Evolutionary conservation across 2,113 vertebrate genomes (phyloP), one percentile per base, ranked within the genome.

Genomic region (Tachycineta bicolor): DNA sequence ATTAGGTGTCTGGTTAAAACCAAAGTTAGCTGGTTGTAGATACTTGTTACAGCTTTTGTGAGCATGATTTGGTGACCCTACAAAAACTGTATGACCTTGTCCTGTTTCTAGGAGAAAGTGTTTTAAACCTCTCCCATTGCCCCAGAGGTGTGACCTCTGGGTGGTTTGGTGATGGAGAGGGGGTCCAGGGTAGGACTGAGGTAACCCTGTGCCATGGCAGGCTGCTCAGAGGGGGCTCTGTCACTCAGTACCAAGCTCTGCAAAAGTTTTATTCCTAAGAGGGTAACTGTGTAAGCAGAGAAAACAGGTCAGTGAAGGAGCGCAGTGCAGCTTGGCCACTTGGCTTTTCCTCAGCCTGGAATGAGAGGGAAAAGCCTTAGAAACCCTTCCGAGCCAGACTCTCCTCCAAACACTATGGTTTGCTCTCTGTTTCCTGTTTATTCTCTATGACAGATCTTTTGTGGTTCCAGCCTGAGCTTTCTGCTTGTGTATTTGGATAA

Each of bases 131-230:
- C 33, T 74, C 14, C 28, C 5, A 3, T 41, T 59, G 26, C 12
- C 28, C 37, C 11, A 3, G 33, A 50, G 46, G 2, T 14, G 41
- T 50, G 47, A 52, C 14, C n/a, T 16, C 25, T 63, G 71, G 20
- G 21, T 37, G 12, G 25, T 34, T 58, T 87, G 53, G 53, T 41
- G 73, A 29, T 56, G 59, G 39, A 6, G 1, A 1, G 71, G 33
- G 6, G 3, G 2, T 43, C 44, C 4, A 0, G 68, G 19, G 6
- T 29, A 19, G 22, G 16, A 14, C 56, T 82, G 82, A n/a, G 46
- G 4, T 62, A 47, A 70, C 50, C 11, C 12, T 49, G 24, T 0
- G 1, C 37, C 16, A 2, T 1, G 7, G 23, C 55, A 74, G 63
- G 63, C 59, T 69, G 43, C 9, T 76, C 52, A 63, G 26, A 75